phyloP scores from a whole-genome alignment of 2,888 invertebrate species.

The Tanypteryx hageni region DNA sequence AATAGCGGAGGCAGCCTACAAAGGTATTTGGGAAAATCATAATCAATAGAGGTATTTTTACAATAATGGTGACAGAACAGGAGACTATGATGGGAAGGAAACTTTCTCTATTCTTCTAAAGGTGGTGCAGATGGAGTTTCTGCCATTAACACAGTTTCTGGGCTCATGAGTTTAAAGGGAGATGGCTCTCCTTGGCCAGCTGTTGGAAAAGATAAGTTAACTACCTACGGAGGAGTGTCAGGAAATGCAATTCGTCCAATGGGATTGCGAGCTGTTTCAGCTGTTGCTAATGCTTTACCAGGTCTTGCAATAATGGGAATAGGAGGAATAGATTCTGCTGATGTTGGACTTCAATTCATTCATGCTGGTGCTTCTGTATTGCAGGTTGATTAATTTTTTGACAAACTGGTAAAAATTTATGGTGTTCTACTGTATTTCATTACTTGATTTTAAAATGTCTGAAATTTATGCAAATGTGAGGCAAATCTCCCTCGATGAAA shows the following conservation, averaged over 20 bases:
- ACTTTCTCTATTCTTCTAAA: conserved; percentile 71
- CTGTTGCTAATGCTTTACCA: conserved; percentile 89
- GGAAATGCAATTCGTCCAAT: conserved; percentile 97
- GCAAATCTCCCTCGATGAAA: too few species aligned
- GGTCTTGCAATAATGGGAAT: conserved; percentile 96
- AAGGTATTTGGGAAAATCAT: conserved; percentile 78
- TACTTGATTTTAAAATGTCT: background rate
- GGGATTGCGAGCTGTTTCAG: conserved; percentile 93
- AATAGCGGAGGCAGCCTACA: conserved; percentile 93
- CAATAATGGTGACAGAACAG: background rate
- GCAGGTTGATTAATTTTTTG: conserved; percentile 80
- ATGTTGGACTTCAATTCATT: conserved; percentile 95
- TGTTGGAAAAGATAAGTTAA: conserved; percentile 86
- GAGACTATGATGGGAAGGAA: background rate
- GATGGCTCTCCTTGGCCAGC: conserved; percentile 95
- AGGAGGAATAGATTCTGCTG: conserved; percentile 98
- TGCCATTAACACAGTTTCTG: conserved; percentile 98
- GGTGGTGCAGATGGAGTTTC: conserved; percentile 97
- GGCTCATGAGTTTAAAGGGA: conserved; percentile 90
- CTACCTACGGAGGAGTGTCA: conserved; percentile 96
- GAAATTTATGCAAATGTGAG: background rate
- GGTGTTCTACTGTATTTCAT: too few species aligned
- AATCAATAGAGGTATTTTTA: background rate
- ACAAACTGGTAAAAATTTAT: background rate
- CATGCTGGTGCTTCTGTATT: conserved; percentile 94